phyloP scores from a whole-genome alignment of 2,797 vertebrate genomes.

The Onychomys arenicola region DNA sequence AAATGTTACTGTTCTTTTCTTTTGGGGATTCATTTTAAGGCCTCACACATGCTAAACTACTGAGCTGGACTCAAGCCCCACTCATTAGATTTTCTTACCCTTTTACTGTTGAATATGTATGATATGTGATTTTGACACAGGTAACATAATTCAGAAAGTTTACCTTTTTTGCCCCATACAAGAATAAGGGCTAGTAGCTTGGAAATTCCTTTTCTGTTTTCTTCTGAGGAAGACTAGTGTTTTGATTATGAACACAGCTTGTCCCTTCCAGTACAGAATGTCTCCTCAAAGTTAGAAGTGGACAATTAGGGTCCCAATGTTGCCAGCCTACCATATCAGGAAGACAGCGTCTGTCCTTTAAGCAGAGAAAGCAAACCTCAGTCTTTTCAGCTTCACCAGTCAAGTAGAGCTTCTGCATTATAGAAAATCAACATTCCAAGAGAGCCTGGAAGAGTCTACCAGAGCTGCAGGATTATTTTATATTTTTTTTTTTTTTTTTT shows the following conservation, averaged over 20 bases:
- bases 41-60: neutral
- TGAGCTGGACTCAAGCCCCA: neutral
- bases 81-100: neutral
- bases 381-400: neutral
- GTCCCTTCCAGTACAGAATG: neutral
- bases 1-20: neutral
- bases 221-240: neutral
- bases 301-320: neutral
- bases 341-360: neutral
- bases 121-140: neutral
- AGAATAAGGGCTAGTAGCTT: neutral
- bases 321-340: neutral
- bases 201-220: neutral
- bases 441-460: neutral
- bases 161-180: neutral
- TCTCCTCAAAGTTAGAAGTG: neutral
- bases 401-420: neutral
- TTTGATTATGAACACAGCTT: neutral
- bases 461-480: neutral
- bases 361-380: neutral
- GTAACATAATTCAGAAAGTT: neutral
- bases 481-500: no score
- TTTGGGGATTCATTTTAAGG: neutral
- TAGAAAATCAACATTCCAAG: neutral
- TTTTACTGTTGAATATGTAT: neutral